phyloP scores from a whole-genome alignment of 2,888 invertebrate genomes.

The Sesia bembeciformis region DNA sequence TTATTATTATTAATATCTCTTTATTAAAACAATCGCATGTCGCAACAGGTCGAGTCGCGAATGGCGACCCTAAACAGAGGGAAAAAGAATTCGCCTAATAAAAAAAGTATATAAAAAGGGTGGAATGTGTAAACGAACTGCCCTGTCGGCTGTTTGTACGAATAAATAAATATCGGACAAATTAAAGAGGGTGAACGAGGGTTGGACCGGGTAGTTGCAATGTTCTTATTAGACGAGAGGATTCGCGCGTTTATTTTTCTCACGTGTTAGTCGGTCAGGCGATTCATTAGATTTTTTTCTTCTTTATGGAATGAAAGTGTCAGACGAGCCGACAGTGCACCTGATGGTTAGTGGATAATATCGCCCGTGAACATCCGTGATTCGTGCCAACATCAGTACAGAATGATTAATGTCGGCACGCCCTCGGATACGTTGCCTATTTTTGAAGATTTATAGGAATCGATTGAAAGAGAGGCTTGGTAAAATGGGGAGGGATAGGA shows the following conservation, averaged over 20 bases:
- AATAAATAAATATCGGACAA: slow-evolving; percentile 60
- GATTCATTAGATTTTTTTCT: too few relatives aligned
- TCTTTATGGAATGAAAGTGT: too few relatives aligned
- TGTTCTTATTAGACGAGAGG: not conserved
- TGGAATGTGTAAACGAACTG: slow-evolving; percentile 50
- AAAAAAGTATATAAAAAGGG: slow-evolving; percentile 19
- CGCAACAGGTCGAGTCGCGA: slow-evolving; percentile 10
- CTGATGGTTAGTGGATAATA: too few relatives aligned
- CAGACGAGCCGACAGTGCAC: too few relatives aligned
- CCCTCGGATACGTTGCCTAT: too few relatives aligned
- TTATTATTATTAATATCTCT: too few relatives aligned
- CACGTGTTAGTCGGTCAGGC: not conserved
- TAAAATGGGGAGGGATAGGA: too few relatives aligned
- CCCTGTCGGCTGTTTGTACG: slow-evolving; percentile 40
- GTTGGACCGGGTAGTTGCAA: not conserved
- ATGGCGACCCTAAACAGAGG: slow-evolving; percentile 2
- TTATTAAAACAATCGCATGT: not conserved
- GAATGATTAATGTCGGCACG: too few relatives aligned
- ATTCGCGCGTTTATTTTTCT: not conserved
- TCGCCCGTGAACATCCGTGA: too few relatives aligned
- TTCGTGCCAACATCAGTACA: too few relatives aligned
- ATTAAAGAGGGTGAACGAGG: slow-evolving; percentile 32
- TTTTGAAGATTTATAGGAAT: too few relatives aligned
- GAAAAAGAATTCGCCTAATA: slow-evolving; percentile 3
- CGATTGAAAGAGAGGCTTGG: too few relatives aligned